Base-by-base conservation (phyloP, 2,888 invertebrate genomes). In the Cheilosia variabilis region DNA sequence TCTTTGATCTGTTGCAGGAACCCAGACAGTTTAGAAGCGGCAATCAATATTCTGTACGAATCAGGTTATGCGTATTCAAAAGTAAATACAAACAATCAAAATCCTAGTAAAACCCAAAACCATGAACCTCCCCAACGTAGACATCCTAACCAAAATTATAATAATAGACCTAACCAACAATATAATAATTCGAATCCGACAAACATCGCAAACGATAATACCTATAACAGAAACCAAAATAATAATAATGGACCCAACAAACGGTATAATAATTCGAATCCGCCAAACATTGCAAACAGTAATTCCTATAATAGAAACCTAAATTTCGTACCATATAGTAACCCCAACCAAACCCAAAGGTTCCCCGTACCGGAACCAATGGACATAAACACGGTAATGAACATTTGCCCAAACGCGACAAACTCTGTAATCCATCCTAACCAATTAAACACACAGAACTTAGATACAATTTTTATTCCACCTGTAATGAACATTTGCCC, bases 11-110 rank as follows among this genome's bases (percentile, higher is more conserved):
- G 43, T 10, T 72, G 72, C 13, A 43, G 73, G 34, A 22, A 55
- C 3, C 73, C 73, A 27, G 43, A 22, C 27, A 43, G 50, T 13
- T 15, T 52, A 15, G 52, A 72, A 60, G 45, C 31, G 10, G 53
- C 52, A 10, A 31, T 73, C 15, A 73, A 73, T 4, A 60, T 71
- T 60, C 41, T 71, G 4, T 34, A 71, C 6, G 52, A 72, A 41
- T n/a, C 58, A 27, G 71, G 60, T 13, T 47, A 71, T n/a, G 27
- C 71, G n/a, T 50, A 34, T 22, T 45, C 1, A 15, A 43, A 43
- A 43, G 43, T n/a, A n/a, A 43, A 17, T 2, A 7, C 43, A 43
- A 43, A 1, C 43, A 43, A 6, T 43, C 43, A n/a, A 43, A 15
- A 43, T 43, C 1, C 13, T 4, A 43, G 2, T n/a, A 43, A 2